These are phyloP conservation scores for Champsocephalus esox DNA, from an alignment of 2,797 vertebrate species.

Conservation along the genomic window DNA sequence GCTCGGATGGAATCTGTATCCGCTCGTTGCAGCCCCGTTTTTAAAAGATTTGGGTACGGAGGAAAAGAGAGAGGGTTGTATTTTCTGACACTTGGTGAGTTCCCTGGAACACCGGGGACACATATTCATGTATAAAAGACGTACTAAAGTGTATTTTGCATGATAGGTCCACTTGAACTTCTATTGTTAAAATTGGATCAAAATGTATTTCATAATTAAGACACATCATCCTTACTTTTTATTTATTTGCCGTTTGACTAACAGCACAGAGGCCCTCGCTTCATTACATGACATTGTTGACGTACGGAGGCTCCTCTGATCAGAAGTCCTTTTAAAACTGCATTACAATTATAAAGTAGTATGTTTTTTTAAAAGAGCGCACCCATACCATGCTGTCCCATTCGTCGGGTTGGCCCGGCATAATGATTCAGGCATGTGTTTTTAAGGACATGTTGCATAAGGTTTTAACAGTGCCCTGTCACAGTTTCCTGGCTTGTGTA, in stretches of 20 bases:
- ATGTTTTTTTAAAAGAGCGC: constrained; percentile 40
- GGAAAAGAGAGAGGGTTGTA: no score
- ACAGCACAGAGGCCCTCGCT: constrained; percentile 16
- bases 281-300: constrained; percentile 35
- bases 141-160: no score
- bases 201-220: background rate
- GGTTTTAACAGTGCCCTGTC: constrained; percentile 57
- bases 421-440: constrained; percentile 50
- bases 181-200: background rate
- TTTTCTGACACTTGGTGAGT: no score
- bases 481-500: constrained; percentile 75
- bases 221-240: background rate
- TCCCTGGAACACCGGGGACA: no score
- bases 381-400: constrained; percentile 41
- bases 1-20: no score
- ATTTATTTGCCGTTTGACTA: constrained; percentile 28
- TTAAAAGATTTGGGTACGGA: no score
- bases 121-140: no score
- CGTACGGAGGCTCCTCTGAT: background rate
- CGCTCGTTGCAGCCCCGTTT: no score
- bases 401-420: constrained; percentile 37
- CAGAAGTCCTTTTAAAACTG: constrained; percentile 10
- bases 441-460: constrained; percentile 68
- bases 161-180: background rate
- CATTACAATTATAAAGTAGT: constrained; percentile 30